phyloP scores from a whole-genome alignment of 2,888 invertebrate species.

The Pachycephus smyrnensis region DNA sequence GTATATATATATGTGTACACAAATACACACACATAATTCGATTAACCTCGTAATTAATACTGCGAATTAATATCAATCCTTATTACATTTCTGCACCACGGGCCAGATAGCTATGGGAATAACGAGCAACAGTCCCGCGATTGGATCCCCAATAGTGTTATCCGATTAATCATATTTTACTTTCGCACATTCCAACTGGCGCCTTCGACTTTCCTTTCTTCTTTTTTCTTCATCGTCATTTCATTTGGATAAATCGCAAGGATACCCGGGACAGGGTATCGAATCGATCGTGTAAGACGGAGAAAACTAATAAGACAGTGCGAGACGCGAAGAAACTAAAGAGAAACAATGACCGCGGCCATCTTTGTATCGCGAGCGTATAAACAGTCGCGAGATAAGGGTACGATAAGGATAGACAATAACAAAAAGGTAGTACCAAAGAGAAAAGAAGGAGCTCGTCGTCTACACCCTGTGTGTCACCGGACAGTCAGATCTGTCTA shows the following conservation, averaged over 20 bases:
- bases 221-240: neutral
- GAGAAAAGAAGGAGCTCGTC: conserved; percentile 26
- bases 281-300: neutral
- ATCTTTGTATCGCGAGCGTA: neutral
- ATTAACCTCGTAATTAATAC: conserved; percentile 62
- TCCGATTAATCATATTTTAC: neutral
- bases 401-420: conserved; percentile 17
- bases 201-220: neutral
- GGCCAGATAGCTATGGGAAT: conserved; percentile 49
- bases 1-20: conserved; percentile 51
- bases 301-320: conserved; percentile 14
- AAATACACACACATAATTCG: conserved; percentile 36
- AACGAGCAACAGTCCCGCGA: conserved; percentile 24
- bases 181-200: neutral
- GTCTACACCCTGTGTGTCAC: conserved; percentile 28
- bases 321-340: conserved; percentile 22
- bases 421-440: conserved; percentile 29
- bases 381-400: neutral
- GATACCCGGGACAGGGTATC: neutral
- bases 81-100: conserved; percentile 51
- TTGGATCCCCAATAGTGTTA: neutral
- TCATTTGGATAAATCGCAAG: neutral
- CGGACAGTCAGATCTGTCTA: conserved; percentile 19
- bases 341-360: conserved; percentile 27
- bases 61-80: conserved; percentile 60